Evolutionary conservation across 2,888 invertebrate species (phyloP), one percentile per base, ranked within the genome.

Genomic region (Philereme vetulata): DNA sequence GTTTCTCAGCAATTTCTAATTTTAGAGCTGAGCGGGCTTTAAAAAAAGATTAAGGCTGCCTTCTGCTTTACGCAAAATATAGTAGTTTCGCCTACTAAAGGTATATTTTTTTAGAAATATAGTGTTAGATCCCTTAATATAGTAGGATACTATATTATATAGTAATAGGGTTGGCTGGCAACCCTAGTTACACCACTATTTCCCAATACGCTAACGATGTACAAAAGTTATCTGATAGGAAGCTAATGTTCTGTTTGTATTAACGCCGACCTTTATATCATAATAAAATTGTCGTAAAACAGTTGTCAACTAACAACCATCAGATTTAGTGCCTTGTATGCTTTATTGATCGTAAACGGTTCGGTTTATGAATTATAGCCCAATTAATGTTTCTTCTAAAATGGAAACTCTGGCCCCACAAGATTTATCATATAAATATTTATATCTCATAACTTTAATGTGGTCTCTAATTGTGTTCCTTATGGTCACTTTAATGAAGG

Each of bases 211-310:
- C 34, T 46, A 43, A 44, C 55, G 51, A 51, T 49, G 40, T 49
- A 54, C 46, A 51, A 35, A 54, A 51, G 44, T 36, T 47, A 57
- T 50, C 49, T 62, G n/a, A 62, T 52, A 55, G 1, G 21, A 21
- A 21, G 55, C 45, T 62, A 58, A 51, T 54, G 53, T 57, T 32
- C 34, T 43, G 56, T 57, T 60, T 53, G 63, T 56, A 62, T 66
- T 55, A 59, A 66, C 53, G 62, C 50, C 64, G 65, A 66, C 70
- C 70, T 70, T 67, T 65, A 67, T 58, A 65, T 61, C 60, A 62
- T 64, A 67, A 67, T 70, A 67, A 70, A 70, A 70, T 64, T 50
- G 63, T 66, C 70, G 66, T 70, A 66, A 70, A 70, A 65, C 62
- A 66, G 66, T 67, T 70, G 70, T 67, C 70, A 70, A 61, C 67